Conservation (phyloP, 2,797 vertebrate genomes). For the Glossophaga mutica region DNA sequence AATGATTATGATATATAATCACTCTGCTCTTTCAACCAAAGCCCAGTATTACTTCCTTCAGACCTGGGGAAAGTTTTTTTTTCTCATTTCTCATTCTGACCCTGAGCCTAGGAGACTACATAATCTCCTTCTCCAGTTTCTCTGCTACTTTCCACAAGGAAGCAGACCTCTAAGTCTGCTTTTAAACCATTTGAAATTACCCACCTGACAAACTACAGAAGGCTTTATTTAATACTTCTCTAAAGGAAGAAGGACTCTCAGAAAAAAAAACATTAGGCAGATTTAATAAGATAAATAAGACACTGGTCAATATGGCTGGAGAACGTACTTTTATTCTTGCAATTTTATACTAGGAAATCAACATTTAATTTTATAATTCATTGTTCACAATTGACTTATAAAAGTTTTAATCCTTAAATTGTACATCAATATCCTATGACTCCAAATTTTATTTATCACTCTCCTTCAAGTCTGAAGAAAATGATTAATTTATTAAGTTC, state of each 20-base stretch:
- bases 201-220: neutral
- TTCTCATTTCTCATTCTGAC: neutral
- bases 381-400: conserved; percentile 69
- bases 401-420: conserved; percentile 61
- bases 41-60: conserved; percentile 36
- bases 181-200: conserved; percentile 25
- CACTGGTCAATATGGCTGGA: conserved; percentile 46
- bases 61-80: conserved; percentile 2
- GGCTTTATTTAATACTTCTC: conserved; percentile 26
- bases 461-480: conserved; percentile 74
- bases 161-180: neutral
- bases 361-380: conserved; percentile 69
- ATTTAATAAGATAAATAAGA: conserved; percentile 60
- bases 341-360: conserved; percentile 70
- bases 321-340: conserved; percentile 72
- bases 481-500: conserved; percentile 68
- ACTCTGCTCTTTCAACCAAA: conserved; percentile 2
- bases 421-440: conserved; percentile 63
- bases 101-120: neutral
- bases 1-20: neutral
- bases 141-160: neutral
- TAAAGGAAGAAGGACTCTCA: conserved; percentile 34
- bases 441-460: conserved; percentile 57
- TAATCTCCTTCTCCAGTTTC: conserved; percentile 12
- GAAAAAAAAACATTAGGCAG: conserved; percentile 40